A percentile compares a stretch with the other conserved stretches of the same genome.
Conservation (phyloP, 1,140 invertebrate genomes). For the Coboldia fuscipes region DNA sequence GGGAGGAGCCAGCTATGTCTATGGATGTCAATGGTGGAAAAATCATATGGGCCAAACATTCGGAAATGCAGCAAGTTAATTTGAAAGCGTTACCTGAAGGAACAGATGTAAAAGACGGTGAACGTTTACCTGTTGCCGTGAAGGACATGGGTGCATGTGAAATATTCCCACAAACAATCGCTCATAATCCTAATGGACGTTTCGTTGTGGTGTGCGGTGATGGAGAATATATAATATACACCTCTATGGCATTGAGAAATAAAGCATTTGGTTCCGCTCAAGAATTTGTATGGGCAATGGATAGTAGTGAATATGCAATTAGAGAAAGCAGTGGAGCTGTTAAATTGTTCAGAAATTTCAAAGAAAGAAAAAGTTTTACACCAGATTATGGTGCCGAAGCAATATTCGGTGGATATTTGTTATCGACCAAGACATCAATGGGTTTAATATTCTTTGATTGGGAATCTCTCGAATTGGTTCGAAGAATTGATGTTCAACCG, state of each 20-base stretch:
- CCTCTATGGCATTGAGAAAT: constrained; percentile 94
- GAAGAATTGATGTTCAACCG: constrained; percentile 33
- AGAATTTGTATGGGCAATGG: constrained; percentile 97
- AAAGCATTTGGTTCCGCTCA: constrained; percentile 96
- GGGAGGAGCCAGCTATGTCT: constrained; percentile 96
- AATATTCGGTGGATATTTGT: constrained; percentile 86
- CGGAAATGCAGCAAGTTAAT: constrained; percentile 96
- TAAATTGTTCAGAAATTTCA: constrained; percentile 96
- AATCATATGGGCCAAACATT: constrained; percentile 96
- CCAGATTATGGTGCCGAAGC: constrained; percentile 90
- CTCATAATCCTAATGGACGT: constrained; percentile 95
- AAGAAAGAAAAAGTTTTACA: constrained; percentile 87
- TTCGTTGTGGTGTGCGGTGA: constrained; percentile 99
- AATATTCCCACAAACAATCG: constrained; percentile 96
- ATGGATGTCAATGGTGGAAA: constrained; percentile 97
- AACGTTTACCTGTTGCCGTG: constrained; percentile 74
- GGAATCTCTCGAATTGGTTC: constrained; percentile 78
- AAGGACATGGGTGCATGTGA: constrained; percentile 99
- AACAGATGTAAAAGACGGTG: constrained; percentile 70
- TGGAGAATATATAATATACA: constrained; percentile 99
- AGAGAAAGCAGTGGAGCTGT: constrained; percentile 77
- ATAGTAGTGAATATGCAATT: constrained; percentile 88
- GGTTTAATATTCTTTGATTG: constrained; percentile 93
- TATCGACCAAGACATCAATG: constrained; percentile 84
- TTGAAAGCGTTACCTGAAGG: constrained; percentile 61